These are phyloP conservation scores for Chrysolina americana DNA, from an alignment of 2,888 invertebrate genomes.

Conservation along the genomic window DNA sequence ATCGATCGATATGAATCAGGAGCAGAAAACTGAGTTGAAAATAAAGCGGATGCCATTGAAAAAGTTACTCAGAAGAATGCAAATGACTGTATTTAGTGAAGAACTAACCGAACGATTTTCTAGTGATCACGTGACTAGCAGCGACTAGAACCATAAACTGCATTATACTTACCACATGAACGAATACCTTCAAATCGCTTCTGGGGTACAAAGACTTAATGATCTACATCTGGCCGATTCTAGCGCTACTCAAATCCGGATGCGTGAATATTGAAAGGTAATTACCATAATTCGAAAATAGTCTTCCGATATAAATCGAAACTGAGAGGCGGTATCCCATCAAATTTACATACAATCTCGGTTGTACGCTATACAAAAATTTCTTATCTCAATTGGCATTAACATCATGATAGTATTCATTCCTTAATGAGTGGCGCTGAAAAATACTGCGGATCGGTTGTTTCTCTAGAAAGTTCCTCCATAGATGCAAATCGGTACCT, in stretches of 20 bases:
- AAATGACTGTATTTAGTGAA: no score
- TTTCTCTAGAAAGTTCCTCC: constrained; percentile 5
- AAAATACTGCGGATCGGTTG: constrained; percentile 30
- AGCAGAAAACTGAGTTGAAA: no score
- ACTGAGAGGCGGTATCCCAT: background rate
- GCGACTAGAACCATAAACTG: background rate
- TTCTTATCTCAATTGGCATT: constrained; percentile 30
- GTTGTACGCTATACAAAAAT: constrained; percentile 17
- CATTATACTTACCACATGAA: background rate
- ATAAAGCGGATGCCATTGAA: no score
- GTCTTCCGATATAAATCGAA: constrained; percentile 8
- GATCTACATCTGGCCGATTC: background rate
- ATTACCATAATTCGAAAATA: constrained; percentile 19
- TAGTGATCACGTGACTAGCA: no score
- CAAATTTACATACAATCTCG: constrained; percentile 21
- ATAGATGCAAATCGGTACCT: background rate
- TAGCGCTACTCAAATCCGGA: background rate
- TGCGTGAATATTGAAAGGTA: constrained; percentile 9
- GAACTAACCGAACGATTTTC: no score
- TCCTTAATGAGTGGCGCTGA: constrained; percentile 55
- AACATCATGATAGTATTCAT: constrained; percentile 55
- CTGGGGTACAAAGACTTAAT: background rate
- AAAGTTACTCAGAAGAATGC: no score
- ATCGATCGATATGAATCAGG: no score
- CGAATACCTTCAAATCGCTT: background rate